Percentiles rank a stretch among this genome's conserved stretches.
Evolutionary conservation across 2,888 invertebrate genomes (phyloP).

Genomic region (Bugula neritina): DNA sequence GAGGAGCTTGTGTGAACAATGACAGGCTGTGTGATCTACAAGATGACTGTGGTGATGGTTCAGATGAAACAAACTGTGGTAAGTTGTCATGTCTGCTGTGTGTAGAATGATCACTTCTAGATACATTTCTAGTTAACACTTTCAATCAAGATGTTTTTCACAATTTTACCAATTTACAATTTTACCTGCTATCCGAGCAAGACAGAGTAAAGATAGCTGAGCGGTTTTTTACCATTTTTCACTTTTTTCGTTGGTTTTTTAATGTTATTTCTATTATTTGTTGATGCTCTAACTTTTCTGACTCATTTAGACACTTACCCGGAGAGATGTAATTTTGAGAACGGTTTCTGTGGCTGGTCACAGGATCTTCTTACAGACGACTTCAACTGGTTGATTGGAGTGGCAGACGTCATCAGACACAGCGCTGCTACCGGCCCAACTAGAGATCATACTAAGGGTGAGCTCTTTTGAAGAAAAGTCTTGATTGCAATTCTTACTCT

Average conservation of each 20-base stretch:
- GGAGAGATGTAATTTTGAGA: conserved; percentile 43
- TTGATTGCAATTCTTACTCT: too few relatives aligned
- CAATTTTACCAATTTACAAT: too few relatives aligned
- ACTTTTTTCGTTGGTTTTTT: too few relatives aligned
- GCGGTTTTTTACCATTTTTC: too few relatives aligned
- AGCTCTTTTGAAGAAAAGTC: too few relatives aligned
- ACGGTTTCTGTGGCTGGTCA: conserved; percentile 40
- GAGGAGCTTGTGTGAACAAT: conserved; percentile 49
- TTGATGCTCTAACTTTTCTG: too few relatives aligned
- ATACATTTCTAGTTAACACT: too few relatives aligned
- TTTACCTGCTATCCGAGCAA: too few relatives aligned
- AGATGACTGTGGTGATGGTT: conserved; percentile 44
- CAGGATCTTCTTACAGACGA: conserved; percentile 38
- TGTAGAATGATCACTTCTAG: too few relatives aligned
- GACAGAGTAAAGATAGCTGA: too few relatives aligned
- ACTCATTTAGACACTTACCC: conserved; percentile 6
- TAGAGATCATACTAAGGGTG: conserved; percentile 37
- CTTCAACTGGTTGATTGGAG: conserved; percentile 43
- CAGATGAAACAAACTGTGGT: conserved; percentile 39
- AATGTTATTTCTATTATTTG: too few relatives aligned
- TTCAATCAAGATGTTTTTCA: too few relatives aligned
- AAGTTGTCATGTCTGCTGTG: neutral
- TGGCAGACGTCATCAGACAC: conserved; percentile 29
- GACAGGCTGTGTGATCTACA: conserved; percentile 43
- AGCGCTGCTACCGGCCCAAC: conserved; percentile 39